A percentile compares a stretch with the other conserved stretches of the same genome.
phyloP scores from a whole-genome alignment of 1,140 invertebrate genomes.

The Saccostrea cuccullata region DNA sequence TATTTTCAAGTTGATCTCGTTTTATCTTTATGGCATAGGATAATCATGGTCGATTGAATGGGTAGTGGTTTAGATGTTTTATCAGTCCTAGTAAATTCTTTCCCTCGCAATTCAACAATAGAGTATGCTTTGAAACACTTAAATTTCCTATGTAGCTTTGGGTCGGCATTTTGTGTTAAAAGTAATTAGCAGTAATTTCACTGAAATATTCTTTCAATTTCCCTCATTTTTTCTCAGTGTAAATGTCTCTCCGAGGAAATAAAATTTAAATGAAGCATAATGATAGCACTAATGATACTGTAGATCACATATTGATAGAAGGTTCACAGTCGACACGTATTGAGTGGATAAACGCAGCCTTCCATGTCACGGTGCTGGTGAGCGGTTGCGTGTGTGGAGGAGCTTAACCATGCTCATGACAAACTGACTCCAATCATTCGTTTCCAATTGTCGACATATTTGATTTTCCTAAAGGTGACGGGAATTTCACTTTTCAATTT shows the following conservation, averaged over 20 bases:
- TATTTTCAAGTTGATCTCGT: conserved; percentile 6
- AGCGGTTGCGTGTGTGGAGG: neutral
- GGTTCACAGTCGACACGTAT: neutral
- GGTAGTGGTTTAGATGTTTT: conserved; percentile 9
- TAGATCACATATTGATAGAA: conserved; percentile 30
- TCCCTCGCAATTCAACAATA: neutral
- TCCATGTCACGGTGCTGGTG: neutral
- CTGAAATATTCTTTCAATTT: conserved; percentile 32
- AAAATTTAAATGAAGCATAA: conserved; percentile 35
- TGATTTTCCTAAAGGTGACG: neutral
- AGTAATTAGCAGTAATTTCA: conserved; percentile 33
- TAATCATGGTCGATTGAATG: conserved; percentile 20
- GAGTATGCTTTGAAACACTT: conserved; percentile 1
- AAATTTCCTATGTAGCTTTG: neutral
- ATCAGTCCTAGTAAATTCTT: conserved; percentile 28
- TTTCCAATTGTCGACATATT: neutral
- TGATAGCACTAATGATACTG: conserved; percentile 19
- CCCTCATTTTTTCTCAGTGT: conserved; percentile 17
- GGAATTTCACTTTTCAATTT: neutral
- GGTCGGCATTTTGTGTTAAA: conserved; percentile 19
- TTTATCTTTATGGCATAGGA: neutral
- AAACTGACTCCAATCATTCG: neutral
- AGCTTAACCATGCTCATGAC: neutral
- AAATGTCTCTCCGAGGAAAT: conserved; percentile 30
- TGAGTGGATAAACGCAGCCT: neutral